Percentiles rank a stretch among this genome's conserved stretches.
Evolutionary conservation across 2,797 vertebrate species (phyloP).

Genomic region (Hybognathus amarus): DNA sequence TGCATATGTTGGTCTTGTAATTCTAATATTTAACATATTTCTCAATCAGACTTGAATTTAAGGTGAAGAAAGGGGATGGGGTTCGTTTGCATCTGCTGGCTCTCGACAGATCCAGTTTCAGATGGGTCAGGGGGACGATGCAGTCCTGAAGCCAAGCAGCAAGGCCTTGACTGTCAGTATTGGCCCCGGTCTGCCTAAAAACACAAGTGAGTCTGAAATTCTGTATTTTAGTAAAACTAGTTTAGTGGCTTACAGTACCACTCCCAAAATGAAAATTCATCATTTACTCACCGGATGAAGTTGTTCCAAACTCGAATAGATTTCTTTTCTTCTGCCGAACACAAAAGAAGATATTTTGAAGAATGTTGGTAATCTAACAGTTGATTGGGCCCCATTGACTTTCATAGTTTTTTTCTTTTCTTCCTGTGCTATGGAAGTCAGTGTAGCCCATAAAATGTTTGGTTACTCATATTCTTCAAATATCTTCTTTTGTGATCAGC

Average conservation of each 20-base stretch:
- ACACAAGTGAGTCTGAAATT: constrained; percentile 76
- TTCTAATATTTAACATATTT: not conserved
- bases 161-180: constrained; percentile 78
- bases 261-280: not conserved
- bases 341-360: not conserved
- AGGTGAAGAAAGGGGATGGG: constrained; percentile 89
- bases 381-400: not conserved
- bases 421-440: no score
- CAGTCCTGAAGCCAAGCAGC: constrained; percentile 73
- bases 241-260: not conserved
- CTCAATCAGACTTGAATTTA: constrained; percentile 82
- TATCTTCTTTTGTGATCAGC: not conserved
- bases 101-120: constrained; percentile 86
- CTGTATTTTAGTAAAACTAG: not conserved
- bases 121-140: constrained; percentile 74
- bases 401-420: not conserved
- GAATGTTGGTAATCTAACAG: not conserved
- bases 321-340: not conserved
- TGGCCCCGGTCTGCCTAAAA: constrained; percentile 81
- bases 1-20: not conserved
- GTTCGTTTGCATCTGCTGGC: constrained; percentile 79
- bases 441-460: not conserved
- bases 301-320: not conserved
- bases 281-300: not conserved
- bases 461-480: not conserved